Evolutionary conservation across 2,113 vertebrate genomes (phyloP).

Genomic region (Collichthys lucidus): DNA sequence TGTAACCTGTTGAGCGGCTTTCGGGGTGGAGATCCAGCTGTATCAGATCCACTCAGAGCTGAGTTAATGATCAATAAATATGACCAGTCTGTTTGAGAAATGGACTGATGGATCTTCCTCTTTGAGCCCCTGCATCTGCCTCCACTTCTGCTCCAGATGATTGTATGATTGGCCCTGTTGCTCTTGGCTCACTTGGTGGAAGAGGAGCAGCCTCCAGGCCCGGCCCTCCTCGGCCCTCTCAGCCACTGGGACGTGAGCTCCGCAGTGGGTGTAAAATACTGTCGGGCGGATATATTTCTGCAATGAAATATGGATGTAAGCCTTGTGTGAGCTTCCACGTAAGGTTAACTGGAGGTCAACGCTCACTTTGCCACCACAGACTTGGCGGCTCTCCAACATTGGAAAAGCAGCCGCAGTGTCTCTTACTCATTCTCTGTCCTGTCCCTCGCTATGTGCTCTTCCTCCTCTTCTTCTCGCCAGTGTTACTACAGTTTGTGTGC

Average conservation of each 20-base stretch:
- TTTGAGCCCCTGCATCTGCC: slow-evolving; percentile 5
- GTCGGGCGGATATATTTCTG: slow-evolving; percentile 76
- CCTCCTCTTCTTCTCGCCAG: slow-evolving; percentile 37
- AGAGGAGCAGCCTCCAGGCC: slow-evolving; percentile 53
- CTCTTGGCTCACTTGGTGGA: slow-evolving; percentile 53
- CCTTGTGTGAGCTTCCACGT: slow-evolving; percentile 47
- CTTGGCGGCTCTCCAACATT: slow-evolving; percentile 76
- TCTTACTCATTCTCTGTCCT: slow-evolving; percentile 28
- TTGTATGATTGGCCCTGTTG: slow-evolving; percentile 50
- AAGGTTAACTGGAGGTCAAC: slow-evolving; percentile 82
- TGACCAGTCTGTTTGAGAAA: background rate
- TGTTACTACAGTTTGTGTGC: slow-evolving; percentile 46
- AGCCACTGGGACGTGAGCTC: slow-evolving; percentile 65
- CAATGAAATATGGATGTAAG: slow-evolving; percentile 81
- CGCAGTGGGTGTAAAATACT: slow-evolving; percentile 72
- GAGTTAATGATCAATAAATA: slow-evolving; percentile 24
- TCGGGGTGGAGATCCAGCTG: background rate
- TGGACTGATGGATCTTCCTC: slow-evolving; percentile 16
- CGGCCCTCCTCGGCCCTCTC: slow-evolving; percentile 27
- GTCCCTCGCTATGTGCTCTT: slow-evolving; percentile 24
- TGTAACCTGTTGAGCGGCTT: background rate
- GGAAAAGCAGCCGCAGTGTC: slow-evolving; percentile 59
- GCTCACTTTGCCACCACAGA: slow-evolving; percentile 75
- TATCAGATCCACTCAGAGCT: slow-evolving; percentile 7
- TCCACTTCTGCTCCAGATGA: slow-evolving; percentile 45